These are phyloP conservation scores for Trichogramma dendrolimi DNA, from an alignment of 2,888 invertebrate species.

Conservation along the genomic window DNA sequence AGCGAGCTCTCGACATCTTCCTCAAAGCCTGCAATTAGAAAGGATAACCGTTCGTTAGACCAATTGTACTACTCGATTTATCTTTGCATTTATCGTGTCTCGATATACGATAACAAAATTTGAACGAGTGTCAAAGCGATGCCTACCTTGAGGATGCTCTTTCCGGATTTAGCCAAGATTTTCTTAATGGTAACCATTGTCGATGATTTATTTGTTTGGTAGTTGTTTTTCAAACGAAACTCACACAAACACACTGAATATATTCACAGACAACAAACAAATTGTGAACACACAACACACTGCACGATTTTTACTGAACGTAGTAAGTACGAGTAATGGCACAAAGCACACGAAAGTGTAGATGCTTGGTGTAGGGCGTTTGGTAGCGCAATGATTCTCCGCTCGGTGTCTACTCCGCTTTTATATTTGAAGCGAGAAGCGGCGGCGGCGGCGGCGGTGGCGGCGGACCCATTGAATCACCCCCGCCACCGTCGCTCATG, in stretches of 20 bases:
- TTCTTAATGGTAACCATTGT: conserved; percentile 41
- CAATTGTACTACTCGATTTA: background rate
- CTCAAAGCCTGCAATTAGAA: conserved; percentile 22
- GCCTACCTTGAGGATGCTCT: conserved; percentile 46
- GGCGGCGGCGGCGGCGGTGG: no score
- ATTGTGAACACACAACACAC: no score
- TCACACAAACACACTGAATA: no score
- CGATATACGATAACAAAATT: background rate
- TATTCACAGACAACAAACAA: no score
- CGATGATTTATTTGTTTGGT: no score
- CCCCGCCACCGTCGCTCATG: background rate
- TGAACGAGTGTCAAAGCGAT: conserved; percentile 3
- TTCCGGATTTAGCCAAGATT: conserved; percentile 45
- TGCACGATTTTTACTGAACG: no score
- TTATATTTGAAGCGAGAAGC: no score
- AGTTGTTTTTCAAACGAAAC: no score
- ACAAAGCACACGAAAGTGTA: no score
- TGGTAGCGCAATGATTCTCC: conserved; percentile 4
- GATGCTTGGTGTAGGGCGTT: background rate
- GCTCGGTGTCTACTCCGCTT: no score
- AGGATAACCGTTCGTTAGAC: background rate
- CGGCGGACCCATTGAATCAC: background rate
- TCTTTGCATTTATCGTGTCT: background rate
- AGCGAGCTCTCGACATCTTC: conserved; percentile 11
- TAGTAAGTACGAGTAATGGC: no score